Evolutionary conservation across 2,113 vertebrate genomes (phyloP).

Genomic region (Hypocryptadius cinnamomeus): DNA sequence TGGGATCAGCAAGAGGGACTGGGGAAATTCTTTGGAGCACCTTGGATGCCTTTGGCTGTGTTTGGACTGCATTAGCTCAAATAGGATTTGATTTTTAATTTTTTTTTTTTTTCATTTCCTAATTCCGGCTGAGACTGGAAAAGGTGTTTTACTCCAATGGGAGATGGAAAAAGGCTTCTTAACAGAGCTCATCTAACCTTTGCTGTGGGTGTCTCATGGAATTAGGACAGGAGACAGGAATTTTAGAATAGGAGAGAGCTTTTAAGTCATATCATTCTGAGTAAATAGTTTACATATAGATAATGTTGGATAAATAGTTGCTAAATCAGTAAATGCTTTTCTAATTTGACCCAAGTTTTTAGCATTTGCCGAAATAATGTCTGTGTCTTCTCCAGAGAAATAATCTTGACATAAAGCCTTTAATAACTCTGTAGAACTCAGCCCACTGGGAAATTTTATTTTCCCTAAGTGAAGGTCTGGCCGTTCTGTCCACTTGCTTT

Average conservation of each 20-base stretch:
- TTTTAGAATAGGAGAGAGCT: not conserved
- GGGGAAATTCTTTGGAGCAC: not conserved
- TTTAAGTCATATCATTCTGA: not conserved
- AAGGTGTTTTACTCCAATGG: not conserved
- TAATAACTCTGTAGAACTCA: not conserved
- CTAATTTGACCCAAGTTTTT: not conserved
- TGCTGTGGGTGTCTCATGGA: not conserved
- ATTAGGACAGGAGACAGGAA: not conserved
- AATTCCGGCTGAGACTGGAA: not conserved
- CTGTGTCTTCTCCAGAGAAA: not conserved
- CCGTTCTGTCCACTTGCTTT: not conserved
- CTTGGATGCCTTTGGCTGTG: not conserved
- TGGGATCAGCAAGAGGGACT: not conserved
- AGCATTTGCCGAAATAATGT: not conserved
- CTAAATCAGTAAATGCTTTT: not conserved
- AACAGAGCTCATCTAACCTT: not conserved
- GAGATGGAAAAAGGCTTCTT: not conserved
- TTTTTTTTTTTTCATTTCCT: not conserved
- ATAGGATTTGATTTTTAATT: not conserved
- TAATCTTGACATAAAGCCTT: not conserved
- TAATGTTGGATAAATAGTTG: not conserved
- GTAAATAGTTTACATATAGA: not conserved
- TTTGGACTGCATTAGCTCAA: not conserved
- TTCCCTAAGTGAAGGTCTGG: not conserved
- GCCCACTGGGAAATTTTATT: not conserved